phyloP scores from a whole-genome alignment of 2,888 invertebrate genomes.

The Nemotelus nigrinus region DNA sequence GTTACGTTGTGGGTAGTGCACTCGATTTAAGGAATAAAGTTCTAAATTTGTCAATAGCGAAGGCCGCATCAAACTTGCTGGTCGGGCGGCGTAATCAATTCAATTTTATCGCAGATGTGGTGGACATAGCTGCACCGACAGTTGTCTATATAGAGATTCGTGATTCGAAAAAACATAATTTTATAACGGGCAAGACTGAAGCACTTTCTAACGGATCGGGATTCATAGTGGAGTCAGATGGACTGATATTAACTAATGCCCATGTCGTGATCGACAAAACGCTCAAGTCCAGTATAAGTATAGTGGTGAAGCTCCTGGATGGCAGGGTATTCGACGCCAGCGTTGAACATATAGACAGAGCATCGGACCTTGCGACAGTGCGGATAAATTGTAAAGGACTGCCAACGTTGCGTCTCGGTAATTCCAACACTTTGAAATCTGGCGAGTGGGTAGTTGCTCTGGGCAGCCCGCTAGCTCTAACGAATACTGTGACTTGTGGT shows the following conservation, averaged over 20 bases:
- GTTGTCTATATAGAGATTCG: conserved; percentile 93
- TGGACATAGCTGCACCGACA: conserved; percentile 82
- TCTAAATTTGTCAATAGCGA: no score
- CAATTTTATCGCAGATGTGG: conserved; percentile 66
- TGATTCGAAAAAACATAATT: conserved; percentile 75
- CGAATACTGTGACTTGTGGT: conserved; percentile 92
- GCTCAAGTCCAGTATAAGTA: conserved; percentile 59
- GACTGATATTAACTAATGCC: conserved; percentile 92
- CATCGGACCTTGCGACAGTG: conserved; percentile 89
- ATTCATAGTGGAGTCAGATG: conserved; percentile 86
- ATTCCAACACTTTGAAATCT: conserved; percentile 78
- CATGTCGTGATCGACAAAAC: conserved; percentile 89
- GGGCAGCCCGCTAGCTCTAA: conserved; percentile 88
- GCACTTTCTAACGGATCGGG: conserved; percentile 90
- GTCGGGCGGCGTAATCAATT: background rate
- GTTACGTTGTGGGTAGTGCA: no score
- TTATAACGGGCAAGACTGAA: conserved; percentile 73
- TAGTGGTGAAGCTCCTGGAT: conserved; percentile 76
- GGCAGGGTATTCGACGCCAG: conserved; percentile 76
- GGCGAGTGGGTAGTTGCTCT: conserved; percentile 96
- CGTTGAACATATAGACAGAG: conserved; percentile 85
- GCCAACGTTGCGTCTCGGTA: conserved; percentile 82
- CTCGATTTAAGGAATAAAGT: no score
- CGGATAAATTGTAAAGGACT: conserved; percentile 79
- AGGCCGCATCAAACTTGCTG: no score